Base-by-base conservation (phyloP, 2,113 vertebrate genomes). In the Strigops habroptila region DNA sequence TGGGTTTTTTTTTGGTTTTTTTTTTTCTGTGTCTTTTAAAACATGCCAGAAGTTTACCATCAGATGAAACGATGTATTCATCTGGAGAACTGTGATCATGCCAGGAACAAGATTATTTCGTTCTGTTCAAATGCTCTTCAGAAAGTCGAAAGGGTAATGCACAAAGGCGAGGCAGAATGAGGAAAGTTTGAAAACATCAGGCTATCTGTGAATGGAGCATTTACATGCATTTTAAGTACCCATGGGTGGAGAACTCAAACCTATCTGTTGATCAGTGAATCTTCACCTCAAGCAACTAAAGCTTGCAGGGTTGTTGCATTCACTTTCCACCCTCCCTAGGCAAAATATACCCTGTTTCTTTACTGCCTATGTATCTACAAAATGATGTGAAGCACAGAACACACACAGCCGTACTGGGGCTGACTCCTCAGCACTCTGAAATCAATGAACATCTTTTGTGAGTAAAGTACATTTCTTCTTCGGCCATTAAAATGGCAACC, bases 11-110 rank as follows among this genome's bases (percentile, higher is more conserved):
- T 2, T 37, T 12, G 4, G 16, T 6, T 11, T 21, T 33, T 91
- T 95, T 74, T 86, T 53, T 9, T 62, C 12, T 37, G 31, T 85
- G 17, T 78, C 63, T 96, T 85, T 71, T 93, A 93, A 74, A 96
- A 95, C 35, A 75, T 67, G 55, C 53, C 76, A 62, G 79, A 76
- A 74, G 15, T 25, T 95, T 78, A 69, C 57, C 51, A 94, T n/a
- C 59, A 60, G 17, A 43, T 81, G 63, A 91, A 89, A 77, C 33
- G 6, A 13, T 88, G 80, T 59, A 53, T 78, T 96, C 64, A 51
- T 92, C 57, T 24, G 43, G 46, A 93, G 82, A 96, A 63, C 19
- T 53, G 30, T 28, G 33, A n/a, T 80, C 80, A 92, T 3, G 11
- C 49, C 10, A 12, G 52, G 44, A 86, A 80, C 53, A 70, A 77